Evolutionary conservation across 2,888 invertebrate species (phyloP).

Genomic region (Diogma glabrata): DNA sequence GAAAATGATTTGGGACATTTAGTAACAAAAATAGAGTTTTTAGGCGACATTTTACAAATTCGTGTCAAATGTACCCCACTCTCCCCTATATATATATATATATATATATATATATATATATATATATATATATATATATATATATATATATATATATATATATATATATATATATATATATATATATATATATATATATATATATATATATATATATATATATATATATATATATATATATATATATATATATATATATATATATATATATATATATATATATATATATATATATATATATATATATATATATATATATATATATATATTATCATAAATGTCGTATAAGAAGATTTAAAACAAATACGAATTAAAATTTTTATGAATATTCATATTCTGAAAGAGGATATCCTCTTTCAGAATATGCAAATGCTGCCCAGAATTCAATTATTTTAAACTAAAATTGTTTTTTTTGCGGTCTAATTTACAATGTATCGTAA

Average conservation of each 20-base stretch:
- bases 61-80: too few relatives aligned
- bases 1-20: too few relatives aligned
- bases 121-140: conserved; percentile 5
- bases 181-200: conserved; percentile 2
- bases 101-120: conserved; percentile 4
- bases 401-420: too few relatives aligned
- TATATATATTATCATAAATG: not conserved
- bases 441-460: too few relatives aligned
- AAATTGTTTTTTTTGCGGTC: too few relatives aligned
- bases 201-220: conserved; percentile 4
- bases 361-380: too few relatives aligned
- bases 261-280: conserved; percentile 1
- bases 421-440: too few relatives aligned
- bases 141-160: conserved; percentile 4
- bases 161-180: conserved; percentile 4
- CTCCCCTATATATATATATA: conserved; percentile 3
- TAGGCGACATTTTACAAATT: too few relatives aligned
- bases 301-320: conserved; percentile 4
- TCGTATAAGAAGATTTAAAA: too few relatives aligned
- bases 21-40: too few relatives aligned
- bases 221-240: conserved; percentile 5
- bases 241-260: conserved; percentile 4
- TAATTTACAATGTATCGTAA: too few relatives aligned
- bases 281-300: conserved; percentile 1
- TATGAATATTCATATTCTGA: too few relatives aligned